Base-by-base conservation (phyloP, 1,140 invertebrate genomes). In the Zaprionus capensis region DNA sequence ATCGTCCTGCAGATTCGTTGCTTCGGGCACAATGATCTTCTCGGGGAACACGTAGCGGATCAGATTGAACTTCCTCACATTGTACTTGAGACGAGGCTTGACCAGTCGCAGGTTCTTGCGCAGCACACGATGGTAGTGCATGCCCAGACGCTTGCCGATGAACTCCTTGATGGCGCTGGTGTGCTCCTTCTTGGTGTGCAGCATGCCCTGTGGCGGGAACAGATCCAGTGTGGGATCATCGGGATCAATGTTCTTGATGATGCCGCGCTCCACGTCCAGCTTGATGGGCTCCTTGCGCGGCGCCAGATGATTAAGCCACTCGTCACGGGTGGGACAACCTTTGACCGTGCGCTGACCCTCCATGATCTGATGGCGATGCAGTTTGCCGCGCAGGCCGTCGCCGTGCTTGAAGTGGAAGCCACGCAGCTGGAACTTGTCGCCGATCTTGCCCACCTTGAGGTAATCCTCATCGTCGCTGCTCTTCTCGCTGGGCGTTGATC, bases 381-480 rank as follows among this genome's bases (percentile, higher is more conserved):
- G 55, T 61, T 92, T 92, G 2, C 91, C 91, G 0, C 91, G 85
- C 12, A 92, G 34, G 0, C 78, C 78, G 4, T 90, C 80, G 31
- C 82, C 91, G 9, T 90, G 78, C 65, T 92, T 92, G 36, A 84
- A 92, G 38, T 92, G 91, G 41, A 91, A 92, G 41, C 92, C 92
- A 0, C 92, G 77, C 20, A 92, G 61, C 56, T 82, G 80, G 28
- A 85, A 92, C 17, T 80, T 70, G 28, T 82, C 81, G 0, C 76
- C 85, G 5, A 82, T 76, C 20, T 91, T 84, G 24, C 92, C 92
- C n/a, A 92, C 92, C 57, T 82, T 44, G 17, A 92, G 58, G n/a
- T 76, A 78, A 49, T 92, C 91, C 59, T 92, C 91, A 31, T 92
- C 91, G 22, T 92, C 84, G 56, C 86, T 91, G 38, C 85, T 88